Conservation (phyloP, 2,113 vertebrate species). For the Motacilla tschutschensis region DNA sequence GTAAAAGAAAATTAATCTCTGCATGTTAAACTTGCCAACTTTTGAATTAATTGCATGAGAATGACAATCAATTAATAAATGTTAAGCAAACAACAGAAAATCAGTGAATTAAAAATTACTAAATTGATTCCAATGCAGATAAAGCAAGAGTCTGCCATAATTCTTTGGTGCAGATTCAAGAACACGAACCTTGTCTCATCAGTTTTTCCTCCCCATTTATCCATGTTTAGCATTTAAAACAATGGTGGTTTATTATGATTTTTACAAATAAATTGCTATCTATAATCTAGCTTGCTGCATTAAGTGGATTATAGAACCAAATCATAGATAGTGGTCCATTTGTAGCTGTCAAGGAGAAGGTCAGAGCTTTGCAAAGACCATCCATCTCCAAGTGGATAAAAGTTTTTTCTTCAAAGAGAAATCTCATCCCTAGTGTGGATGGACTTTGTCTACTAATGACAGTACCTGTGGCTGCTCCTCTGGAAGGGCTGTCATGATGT, state of each 20-base stretch:
- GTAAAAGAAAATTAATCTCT: slow-evolving; percentile 74
- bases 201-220: slow-evolving; percentile 16
- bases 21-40: slow-evolving; percentile 68
- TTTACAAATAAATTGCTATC: slow-evolving; percentile 68
- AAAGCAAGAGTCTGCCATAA: slow-evolving; percentile 53
- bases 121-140: slow-evolving; percentile 71
- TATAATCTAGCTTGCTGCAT: slow-evolving; percentile 40
- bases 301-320: slow-evolving; percentile 61
- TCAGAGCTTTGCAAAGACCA: slow-evolving; percentile 50
- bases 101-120: slow-evolving; percentile 73
- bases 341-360: slow-evolving; percentile 56
- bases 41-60: slow-evolving; percentile 71
- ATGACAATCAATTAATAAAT: slow-evolving; percentile 76
- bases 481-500: neutral
- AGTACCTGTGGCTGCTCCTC: neutral
- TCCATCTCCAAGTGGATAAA: slow-evolving; percentile 16
- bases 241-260: slow-evolving; percentile 59
- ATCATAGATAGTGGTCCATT: slow-evolving; percentile 48
- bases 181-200: slow-evolving; percentile 18
- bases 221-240: slow-evolving; percentile 50
- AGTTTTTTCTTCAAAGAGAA: slow-evolving; percentile 4
- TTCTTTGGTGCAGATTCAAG: slow-evolving; percentile 31
- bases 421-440: neutral
- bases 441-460: neutral
- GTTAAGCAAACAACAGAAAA: slow-evolving; percentile 75